These are phyloP conservation scores for Leptinotarsa haldemani DNA, from an alignment of 2,888 invertebrate species.

Conservation along the genomic window DNA sequence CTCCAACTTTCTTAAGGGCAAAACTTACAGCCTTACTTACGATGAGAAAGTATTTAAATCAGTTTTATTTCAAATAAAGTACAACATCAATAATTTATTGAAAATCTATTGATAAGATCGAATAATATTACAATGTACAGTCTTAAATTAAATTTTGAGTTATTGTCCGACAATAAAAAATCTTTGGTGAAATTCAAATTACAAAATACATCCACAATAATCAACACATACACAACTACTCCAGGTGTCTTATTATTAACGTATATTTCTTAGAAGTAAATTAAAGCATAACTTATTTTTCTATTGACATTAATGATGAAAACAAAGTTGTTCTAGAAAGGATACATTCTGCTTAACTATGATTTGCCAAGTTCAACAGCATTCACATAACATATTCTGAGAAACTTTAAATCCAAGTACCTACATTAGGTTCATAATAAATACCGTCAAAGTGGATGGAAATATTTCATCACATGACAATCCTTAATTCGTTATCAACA, in stretches of 20 bases:
- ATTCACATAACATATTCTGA: background rate
- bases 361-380: background rate
- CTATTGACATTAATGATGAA: background rate
- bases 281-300: background rate
- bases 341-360: background rate
- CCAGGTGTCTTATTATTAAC: background rate
- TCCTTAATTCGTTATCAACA: too few relatives aligned
- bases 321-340: background rate
- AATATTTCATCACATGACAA: too few relatives aligned
- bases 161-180: background rate
- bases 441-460: too few relatives aligned
- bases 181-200: slow-evolving; percentile 3
- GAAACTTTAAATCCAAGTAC: too few relatives aligned
- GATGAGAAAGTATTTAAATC: too few relatives aligned
- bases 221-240: background rate
- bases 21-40: too few relatives aligned
- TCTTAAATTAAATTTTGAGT: slow-evolving; percentile 6
- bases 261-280: background rate
- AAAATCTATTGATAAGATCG: background rate
- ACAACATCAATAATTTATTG: background rate
- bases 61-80: background rate
- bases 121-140: slow-evolving; percentile 1
- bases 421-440: too few relatives aligned
- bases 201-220: background rate
- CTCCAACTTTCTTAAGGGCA: too few relatives aligned